Percentiles rank a stretch among this genome's conserved stretches.
Evolutionary conservation across 2,113 vertebrate species (phyloP).

Genomic region (Myrmecophaga tridactyla): DNA sequence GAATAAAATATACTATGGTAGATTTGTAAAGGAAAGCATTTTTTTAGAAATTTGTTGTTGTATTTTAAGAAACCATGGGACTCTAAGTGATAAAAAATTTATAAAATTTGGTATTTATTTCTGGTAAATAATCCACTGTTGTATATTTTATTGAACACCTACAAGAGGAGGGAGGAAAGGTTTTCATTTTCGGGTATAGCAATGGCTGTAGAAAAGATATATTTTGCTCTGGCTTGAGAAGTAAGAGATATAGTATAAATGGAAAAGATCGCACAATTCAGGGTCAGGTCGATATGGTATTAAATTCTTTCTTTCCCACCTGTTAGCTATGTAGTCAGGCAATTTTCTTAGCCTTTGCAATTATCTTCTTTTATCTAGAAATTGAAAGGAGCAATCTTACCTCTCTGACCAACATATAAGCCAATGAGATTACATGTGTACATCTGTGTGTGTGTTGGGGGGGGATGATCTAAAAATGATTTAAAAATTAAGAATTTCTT

Average conservation of each 20-base stretch:
- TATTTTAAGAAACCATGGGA: neutral
- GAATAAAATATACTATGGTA: neutral
- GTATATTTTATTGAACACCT: neutral
- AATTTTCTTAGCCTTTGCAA: neutral
- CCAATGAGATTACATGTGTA: neutral
- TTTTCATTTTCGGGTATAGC: neutral
- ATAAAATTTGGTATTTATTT: neutral
- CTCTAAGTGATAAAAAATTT: neutral
- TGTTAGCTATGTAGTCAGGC: neutral
- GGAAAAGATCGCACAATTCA: accelerated
- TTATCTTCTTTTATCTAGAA: neutral
- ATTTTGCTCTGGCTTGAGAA: neutral
- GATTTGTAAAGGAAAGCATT: neutral
- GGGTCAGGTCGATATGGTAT: neutral
- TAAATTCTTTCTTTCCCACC: neutral
- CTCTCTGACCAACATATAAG: neutral
- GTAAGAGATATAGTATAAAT: neutral
- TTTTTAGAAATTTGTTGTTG: neutral
- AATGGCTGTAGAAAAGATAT: neutral
- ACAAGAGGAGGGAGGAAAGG: neutral
- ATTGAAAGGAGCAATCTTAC: accelerated
- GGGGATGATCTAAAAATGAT: no score
- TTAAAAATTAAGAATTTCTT: no score
- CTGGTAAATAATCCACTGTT: neutral
- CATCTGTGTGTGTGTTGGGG: no score